phyloP scores from a whole-genome alignment of 2,888 invertebrate species.

The Cryptocephalus primarius region DNA sequence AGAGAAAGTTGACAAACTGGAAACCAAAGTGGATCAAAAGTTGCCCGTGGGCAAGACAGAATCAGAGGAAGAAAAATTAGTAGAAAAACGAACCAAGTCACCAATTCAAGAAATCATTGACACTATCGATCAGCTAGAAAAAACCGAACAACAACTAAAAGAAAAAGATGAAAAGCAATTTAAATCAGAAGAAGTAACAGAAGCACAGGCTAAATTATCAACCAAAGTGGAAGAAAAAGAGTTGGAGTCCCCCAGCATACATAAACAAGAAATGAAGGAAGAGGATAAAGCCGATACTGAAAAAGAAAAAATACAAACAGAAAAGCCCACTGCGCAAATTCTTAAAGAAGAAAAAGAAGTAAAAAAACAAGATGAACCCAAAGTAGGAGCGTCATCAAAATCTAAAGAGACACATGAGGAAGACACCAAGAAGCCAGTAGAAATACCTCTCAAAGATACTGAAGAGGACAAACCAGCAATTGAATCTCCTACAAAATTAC shows the following conservation, averaged over 20 bases:
- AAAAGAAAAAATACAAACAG: too few relatives aligned
- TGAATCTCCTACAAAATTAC: background rate
- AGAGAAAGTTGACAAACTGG: too few relatives aligned
- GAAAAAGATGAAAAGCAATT: background rate
- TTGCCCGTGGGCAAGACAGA: too few relatives aligned
- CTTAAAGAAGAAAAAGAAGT: too few relatives aligned
- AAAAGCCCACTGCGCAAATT: too few relatives aligned
- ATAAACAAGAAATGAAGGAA: background rate
- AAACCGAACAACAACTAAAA: background rate
- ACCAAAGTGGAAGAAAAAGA: background rate
- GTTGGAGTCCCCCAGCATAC: background rate
- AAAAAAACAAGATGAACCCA: too few relatives aligned
- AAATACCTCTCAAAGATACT: background rate
- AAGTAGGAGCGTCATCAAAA: background rate
- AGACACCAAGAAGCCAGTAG: background rate
- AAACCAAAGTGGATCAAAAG: too few relatives aligned
- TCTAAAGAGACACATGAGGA: background rate
- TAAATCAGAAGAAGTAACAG: slow-evolving; percentile 1
- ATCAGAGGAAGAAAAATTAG: too few relatives aligned
- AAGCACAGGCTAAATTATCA: background rate
- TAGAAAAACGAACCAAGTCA: background rate
- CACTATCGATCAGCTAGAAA: background rate
- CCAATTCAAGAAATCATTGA: background rate
- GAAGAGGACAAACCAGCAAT: background rate
- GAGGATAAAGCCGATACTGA: background rate